Percentiles rank a stretch among this genome's conserved stretches.
Evolutionary conservation across 2,888 invertebrate species (phyloP).

Genomic region (Himalopsyche tibetana): DNA sequence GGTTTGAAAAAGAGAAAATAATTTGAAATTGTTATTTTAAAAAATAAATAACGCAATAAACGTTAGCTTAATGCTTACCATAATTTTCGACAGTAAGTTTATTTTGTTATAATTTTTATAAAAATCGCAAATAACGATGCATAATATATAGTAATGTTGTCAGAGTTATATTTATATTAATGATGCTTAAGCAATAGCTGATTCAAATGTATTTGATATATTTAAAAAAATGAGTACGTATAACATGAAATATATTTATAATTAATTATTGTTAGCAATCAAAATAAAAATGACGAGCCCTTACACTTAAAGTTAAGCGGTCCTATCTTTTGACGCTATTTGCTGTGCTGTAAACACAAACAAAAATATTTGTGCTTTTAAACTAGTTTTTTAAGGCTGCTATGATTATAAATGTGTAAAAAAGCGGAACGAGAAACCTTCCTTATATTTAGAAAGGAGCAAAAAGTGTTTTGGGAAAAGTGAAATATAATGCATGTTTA

Average conservation of each 20-base stretch:
- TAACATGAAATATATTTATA: background rate
- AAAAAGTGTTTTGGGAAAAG: constrained; percentile 28
- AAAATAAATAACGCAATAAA: no score
- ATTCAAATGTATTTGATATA: background rate
- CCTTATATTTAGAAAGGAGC: constrained; percentile 14
- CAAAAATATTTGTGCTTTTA: constrained; percentile 24
- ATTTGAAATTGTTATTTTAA: no score
- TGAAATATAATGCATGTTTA: constrained; percentile 56
- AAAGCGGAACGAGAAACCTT: background rate
- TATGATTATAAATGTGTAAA: constrained; percentile 9
- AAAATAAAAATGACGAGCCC: background rate
- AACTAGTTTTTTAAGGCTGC: background rate
- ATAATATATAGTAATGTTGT: no score
- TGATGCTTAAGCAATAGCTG: no score
- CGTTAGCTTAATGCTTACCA: no score
- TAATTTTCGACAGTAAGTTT: no score
- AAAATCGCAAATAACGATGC: no score
- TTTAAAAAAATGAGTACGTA: background rate
- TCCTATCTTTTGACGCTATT: constrained; percentile 1
- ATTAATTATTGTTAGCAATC: background rate
- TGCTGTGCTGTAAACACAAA: background rate
- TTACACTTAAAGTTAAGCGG: background rate
- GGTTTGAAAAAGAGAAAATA: no score
- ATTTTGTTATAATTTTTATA: no score
- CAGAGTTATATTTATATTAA: no score